Percentiles rank a stretch among this genome's conserved stretches.
Conservation (phyloP, 2,888 invertebrate species). For the Rhodophaea formosa region DNA sequence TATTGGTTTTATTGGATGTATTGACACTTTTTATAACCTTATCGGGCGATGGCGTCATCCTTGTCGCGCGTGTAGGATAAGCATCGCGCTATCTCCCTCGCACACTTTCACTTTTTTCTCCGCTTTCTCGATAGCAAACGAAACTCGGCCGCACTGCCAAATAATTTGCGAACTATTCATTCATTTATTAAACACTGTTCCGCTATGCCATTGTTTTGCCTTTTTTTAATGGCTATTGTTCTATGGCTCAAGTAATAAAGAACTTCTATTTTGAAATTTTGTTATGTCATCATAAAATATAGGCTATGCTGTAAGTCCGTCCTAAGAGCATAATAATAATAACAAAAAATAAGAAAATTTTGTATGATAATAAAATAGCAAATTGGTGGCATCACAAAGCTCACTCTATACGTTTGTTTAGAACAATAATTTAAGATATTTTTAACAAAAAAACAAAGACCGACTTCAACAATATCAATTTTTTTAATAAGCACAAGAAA, state of each 20-base stretch:
- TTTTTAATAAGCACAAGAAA: too few relatives aligned
- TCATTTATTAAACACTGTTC: slow-evolving; percentile 14
- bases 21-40: slow-evolving; percentile 28
- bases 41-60: slow-evolving; percentile 34
- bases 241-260: background rate
- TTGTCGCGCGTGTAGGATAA: slow-evolving; percentile 37
- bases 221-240: slow-evolving; percentile 10
- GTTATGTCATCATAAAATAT: background rate
- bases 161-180: slow-evolving; percentile 51
- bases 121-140: slow-evolving; percentile 69
- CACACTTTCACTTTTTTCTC: slow-evolving; percentile 73
- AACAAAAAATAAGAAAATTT: too few relatives aligned
- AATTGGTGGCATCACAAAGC: too few relatives aligned
- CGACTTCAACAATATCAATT: too few relatives aligned
- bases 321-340: too few relatives aligned
- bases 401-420: too few relatives aligned
- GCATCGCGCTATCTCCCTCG: slow-evolving; percentile 45
- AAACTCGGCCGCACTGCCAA: slow-evolving; percentile 67
- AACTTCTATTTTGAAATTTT: background rate
- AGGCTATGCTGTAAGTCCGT: background rate
- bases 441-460: too few relatives aligned
- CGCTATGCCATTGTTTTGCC: slow-evolving; percentile 10
- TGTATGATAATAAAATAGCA: too few relatives aligned
- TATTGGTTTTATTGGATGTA: slow-evolving; percentile 16
- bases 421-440: too few relatives aligned